phyloP scores from a whole-genome alignment of 2,797 vertebrate genomes.

The Hyperoplus lanceolatus region DNA sequence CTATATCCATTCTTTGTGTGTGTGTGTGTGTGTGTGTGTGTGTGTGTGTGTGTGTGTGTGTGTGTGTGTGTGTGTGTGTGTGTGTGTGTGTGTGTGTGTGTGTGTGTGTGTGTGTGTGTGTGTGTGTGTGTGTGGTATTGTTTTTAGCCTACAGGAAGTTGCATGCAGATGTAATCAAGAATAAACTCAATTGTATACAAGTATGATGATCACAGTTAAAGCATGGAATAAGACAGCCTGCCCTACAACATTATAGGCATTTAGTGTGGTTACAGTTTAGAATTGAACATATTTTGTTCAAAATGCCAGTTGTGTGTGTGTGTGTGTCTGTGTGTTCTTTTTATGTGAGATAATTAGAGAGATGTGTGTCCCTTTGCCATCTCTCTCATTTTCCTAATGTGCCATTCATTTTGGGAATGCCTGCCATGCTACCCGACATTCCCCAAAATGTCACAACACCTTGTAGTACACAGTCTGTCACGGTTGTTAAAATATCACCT shows the following conservation, averaged over 20 bases:
- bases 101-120: slow-evolving; percentile 32
- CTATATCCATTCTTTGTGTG: slow-evolving; percentile 53
- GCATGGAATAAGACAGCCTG: slow-evolving; percentile 28
- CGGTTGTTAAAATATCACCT: slow-evolving; percentile 16
- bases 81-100: background rate
- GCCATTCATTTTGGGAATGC: slow-evolving; percentile 6
- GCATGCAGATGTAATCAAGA: slow-evolving; percentile 26
- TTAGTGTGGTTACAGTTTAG: slow-evolving; percentile 36
- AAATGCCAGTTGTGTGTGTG: slow-evolving; percentile 12
- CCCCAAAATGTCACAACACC: slow-evolving; percentile 3
- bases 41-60: slow-evolving; percentile 6
- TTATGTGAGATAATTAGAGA: background rate
- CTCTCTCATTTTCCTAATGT: slow-evolving; percentile 1
- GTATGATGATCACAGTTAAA: slow-evolving; percentile 12
- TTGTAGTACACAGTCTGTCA: background rate
- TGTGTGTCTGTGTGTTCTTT: slow-evolving; percentile 1
- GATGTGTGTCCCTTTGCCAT: background rate
- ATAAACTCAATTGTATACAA: slow-evolving; percentile 6
- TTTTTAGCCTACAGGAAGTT: slow-evolving; percentile 15
- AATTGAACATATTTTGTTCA: slow-evolving; percentile 1
- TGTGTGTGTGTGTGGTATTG: background rate
- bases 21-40: slow-evolving; percentile 30
- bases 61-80: slow-evolving; percentile 18
- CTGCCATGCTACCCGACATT: background rate
- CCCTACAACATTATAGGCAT: slow-evolving; percentile 6